phyloP scores from a whole-genome alignment of 2,888 invertebrate species.

The Drosophila nigricruria region DNA sequence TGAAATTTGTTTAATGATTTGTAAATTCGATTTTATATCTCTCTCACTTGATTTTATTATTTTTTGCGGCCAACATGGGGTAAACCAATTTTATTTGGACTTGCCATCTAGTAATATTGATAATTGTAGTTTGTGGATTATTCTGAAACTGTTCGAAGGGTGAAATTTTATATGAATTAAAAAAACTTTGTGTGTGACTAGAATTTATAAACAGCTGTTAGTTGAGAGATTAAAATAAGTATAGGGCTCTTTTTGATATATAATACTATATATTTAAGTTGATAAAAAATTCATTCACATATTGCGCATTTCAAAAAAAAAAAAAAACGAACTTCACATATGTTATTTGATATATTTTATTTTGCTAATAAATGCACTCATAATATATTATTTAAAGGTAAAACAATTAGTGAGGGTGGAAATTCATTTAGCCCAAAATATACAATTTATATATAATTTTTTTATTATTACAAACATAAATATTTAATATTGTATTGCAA shows the following conservation, averaged over 20 bases:
- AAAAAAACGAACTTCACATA: not conserved
- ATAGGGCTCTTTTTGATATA: not conserved
- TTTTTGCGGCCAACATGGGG: constrained; percentile 7
- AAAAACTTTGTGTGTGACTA: not conserved
- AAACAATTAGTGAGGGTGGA: not conserved
- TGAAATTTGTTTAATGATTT: constrained; percentile 59
- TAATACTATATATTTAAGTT: not conserved
- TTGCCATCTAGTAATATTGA: not conserved
- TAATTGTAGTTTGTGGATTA: constrained; percentile 20
- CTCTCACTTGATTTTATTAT: constrained; percentile 2
- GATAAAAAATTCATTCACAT: not conserved
- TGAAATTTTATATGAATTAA: not conserved
- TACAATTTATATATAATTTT: not conserved
- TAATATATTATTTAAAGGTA: not conserved
- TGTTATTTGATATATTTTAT: not conserved
- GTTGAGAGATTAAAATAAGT: not conserved
- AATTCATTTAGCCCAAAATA: not conserved
- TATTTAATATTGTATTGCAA: no score
- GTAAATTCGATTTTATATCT: constrained; percentile 50
- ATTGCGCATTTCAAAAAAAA: not conserved
- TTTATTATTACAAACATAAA: no score
- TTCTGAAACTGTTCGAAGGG: constrained; percentile 1
- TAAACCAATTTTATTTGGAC: constrained; percentile 24
- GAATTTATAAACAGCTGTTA: not conserved
- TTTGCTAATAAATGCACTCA: not conserved